Base-by-base conservation (phyloP, 2,797 vertebrate genomes). In the Picus viridis region DNA sequence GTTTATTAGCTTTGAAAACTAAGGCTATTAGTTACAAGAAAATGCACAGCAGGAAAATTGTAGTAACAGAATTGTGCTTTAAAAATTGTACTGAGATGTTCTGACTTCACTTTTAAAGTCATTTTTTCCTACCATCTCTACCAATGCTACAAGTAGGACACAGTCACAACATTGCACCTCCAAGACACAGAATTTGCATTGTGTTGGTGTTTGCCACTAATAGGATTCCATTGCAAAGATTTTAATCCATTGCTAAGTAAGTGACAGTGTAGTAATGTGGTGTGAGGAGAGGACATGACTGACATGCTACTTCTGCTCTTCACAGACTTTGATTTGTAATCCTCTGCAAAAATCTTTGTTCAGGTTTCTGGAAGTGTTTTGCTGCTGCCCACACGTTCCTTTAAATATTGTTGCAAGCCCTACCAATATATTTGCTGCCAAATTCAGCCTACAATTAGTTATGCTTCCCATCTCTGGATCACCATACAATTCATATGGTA, bases 161-260 rank as follows among this genome's bases (percentile, higher is more conserved):
- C 23, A 54, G 19, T 41, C 0, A 0, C 34, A 79, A 24, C 30
- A 20, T 15, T 68, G 54, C 13, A 76, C 67, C 83, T 86, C 36
- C 80, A 82, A 73, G 87, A 56, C 68, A 86, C 47, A 62, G 80
- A 86, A 92, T 82, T 30, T 41, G 7, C 79, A 36, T 73, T 84
- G 78, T 0, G 0, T 79, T 89, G 87, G 61, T 82, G 64, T 94
- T 86, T 95, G 73, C 49, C 30, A 27, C 77, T 96, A 95, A 95
- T 62, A 91, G 94, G 95, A 96, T 96, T 93, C 75, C 86, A 82
- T 61, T 39, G 90, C 68, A 96, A 96, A 94, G 83, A 51, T 88
- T 88, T 83, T 92, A 95, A 95, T 96, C 91, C 88, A 72, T 13
- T 65, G 54, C 69, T 94, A 92, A 93, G 86, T 57, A 83, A 96